A percentile compares a stretch with the other conserved stretches of the same genome.
Conservation (phyloP, 2,888 invertebrate genomes). For the Scaptomyza cyrtandrae region DNA sequence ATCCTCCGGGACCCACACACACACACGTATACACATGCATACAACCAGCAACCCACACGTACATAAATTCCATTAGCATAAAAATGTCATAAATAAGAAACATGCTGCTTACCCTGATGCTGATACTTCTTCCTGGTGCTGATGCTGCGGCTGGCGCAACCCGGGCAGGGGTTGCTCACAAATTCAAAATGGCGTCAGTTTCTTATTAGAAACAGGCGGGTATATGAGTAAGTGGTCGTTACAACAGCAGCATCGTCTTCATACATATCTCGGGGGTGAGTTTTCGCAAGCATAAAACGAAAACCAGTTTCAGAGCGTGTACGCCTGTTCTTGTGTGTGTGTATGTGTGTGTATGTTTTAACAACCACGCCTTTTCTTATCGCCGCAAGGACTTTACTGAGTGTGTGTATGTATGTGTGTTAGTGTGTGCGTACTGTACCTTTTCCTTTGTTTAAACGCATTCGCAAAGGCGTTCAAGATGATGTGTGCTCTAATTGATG, state of each 20-base stretch:
- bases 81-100: slow-evolving; percentile 80
- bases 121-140: slow-evolving; percentile 49
- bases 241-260: slow-evolving; percentile 48
- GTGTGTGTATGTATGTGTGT: not conserved
- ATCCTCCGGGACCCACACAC: slow-evolving; percentile 37
- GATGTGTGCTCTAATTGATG: slow-evolving; percentile 74
- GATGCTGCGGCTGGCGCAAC: slow-evolving; percentile 40
- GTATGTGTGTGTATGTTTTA: slow-evolving; percentile 29
- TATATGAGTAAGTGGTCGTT: slow-evolving; percentile 7
- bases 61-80: slow-evolving; percentile 76
- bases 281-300: slow-evolving; percentile 47
- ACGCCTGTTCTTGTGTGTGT: slow-evolving; percentile 8
- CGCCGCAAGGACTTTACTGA: slow-evolving; percentile 10
- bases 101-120: slow-evolving; percentile 53
- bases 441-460: slow-evolving; percentile 22
- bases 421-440: slow-evolving; percentile 59
- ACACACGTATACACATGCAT: slow-evolving; percentile 1
- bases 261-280: slow-evolving; percentile 66
- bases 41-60: slow-evolving; percentile 4
- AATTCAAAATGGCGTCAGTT: slow-evolving; percentile 81
- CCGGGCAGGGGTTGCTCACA: slow-evolving; percentile 60
- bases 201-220: slow-evolving; percentile 81
- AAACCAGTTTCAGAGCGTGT: slow-evolving; percentile 57
- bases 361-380: slow-evolving; percentile 71
- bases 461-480: slow-evolving; percentile 63